Evolutionary conservation across 2,113 vertebrate species (phyloP).

Genomic region (Sinocyclocheilus grahami): DNA sequence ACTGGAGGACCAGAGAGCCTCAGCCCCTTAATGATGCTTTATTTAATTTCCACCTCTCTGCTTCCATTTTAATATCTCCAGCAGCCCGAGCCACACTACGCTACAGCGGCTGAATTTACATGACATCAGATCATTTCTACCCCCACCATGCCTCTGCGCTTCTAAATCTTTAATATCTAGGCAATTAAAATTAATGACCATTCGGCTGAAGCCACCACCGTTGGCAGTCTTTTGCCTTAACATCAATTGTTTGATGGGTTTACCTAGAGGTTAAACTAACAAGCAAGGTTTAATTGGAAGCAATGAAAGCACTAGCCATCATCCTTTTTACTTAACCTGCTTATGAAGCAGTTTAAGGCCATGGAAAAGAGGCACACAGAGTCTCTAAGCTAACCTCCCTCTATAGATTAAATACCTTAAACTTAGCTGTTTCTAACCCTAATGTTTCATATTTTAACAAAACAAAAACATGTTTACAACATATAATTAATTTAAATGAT

Average conservation of each 20-base stretch:
- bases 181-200: conserved; percentile 99
- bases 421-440: conserved; percentile 5
- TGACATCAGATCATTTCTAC: conserved; percentile 95
- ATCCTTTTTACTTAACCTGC: conserved; percentile 96
- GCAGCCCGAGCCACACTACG: conserved; percentile 79
- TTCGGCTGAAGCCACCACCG: conserved; percentile 89
- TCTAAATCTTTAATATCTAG: conserved; percentile 99
- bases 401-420: not conserved
- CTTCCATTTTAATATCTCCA: conserved; percentile 99
- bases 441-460: not conserved
- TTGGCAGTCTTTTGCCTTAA: conserved; percentile 96
- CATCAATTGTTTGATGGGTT: conserved; percentile 99
- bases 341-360: conserved; percentile 73
- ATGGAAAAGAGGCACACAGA: conserved; percentile 52
- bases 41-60: conserved; percentile 94
- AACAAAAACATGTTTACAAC: not conserved
- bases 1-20: conserved; percentile 89
- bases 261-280: conserved; percentile 99
- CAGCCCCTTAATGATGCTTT: conserved; percentile 97
- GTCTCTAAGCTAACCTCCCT: conserved; percentile 4
- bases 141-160: conserved; percentile 87
- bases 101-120: conserved; percentile 86
- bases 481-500: not conserved
- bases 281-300: conserved; percentile 99
- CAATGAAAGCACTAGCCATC: conserved; percentile 92